A percentile compares a stretch with the other conserved stretches of the same genome.
Conservation (phyloP, 2,113 vertebrate species). For the Podarcis muralis region DNA sequence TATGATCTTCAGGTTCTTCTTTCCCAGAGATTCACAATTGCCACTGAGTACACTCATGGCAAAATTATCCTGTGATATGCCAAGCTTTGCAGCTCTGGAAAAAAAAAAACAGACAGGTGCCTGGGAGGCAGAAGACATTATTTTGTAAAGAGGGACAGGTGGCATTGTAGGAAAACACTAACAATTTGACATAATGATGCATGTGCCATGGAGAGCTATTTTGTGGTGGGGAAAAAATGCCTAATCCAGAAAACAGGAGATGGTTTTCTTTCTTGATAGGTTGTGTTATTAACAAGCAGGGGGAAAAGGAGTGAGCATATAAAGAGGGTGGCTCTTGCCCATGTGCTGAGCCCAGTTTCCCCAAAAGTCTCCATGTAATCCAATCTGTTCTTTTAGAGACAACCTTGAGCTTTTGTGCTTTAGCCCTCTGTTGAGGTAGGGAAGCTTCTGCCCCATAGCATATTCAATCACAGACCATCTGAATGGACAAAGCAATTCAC, state of each 20-base stretch:
- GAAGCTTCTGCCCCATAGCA: background rate
- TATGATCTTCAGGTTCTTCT: background rate
- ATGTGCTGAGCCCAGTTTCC: background rate
- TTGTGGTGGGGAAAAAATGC: background rate
- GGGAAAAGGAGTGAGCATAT: background rate
- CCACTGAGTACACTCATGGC: background rate
- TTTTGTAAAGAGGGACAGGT: background rate
- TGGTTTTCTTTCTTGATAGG: background rate
- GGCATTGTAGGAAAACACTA: constrained; percentile 4
- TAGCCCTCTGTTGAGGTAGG: background rate
- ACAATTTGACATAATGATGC: constrained; percentile 7
- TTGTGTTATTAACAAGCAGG: background rate
- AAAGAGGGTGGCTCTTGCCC: background rate
- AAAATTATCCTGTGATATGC: background rate
- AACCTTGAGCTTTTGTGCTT: background rate
- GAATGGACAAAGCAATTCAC: background rate
- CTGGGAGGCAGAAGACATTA: constrained; percentile 1
- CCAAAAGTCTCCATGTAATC: background rate
- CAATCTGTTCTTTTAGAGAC: background rate
- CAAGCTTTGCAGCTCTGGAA: background rate
- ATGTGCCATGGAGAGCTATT: background rate
- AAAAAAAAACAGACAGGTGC: background rate
- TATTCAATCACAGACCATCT: background rate
- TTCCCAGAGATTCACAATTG: background rate
- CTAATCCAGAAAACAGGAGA: background rate